phyloP scores from a whole-genome alignment of 2,113 vertebrate genomes.

The Galemys pyrenaicus region DNA sequence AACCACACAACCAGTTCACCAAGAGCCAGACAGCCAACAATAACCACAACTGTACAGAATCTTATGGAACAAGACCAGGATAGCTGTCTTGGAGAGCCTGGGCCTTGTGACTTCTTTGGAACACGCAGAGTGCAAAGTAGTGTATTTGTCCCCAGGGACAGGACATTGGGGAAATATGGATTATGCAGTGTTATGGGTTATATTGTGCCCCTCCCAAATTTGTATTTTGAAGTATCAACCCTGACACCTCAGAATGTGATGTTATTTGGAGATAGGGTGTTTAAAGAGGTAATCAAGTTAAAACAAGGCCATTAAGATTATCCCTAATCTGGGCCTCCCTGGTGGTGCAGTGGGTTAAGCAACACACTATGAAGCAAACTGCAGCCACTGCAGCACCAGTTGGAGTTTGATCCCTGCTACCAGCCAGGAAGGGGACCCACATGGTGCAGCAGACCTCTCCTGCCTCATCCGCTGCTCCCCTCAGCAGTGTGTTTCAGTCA shows the following conservation, averaged over 20 bases:
- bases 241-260: neutral
- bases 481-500: no score
- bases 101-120: neutral
- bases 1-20: neutral
- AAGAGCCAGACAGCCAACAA: neutral
- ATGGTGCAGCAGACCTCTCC: no score
- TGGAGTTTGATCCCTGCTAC: no score
- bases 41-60: neutral
- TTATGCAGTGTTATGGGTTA: neutral
- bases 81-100: neutral
- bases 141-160: neutral
- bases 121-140: neutral
- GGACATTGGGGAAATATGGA: neutral
- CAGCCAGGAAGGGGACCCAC: no score
- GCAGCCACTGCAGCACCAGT: no score
- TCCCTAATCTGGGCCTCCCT: no score
- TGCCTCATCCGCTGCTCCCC: no score
- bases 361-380: no score
- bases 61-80: neutral
- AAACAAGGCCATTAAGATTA: neutral
- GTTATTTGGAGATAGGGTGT: neutral
- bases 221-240: neutral
- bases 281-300: neutral
- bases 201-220: neutral
- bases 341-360: no score